phyloP scores from a whole-genome alignment of 2,797 vertebrate species.

The Lepus townsendii region DNA sequence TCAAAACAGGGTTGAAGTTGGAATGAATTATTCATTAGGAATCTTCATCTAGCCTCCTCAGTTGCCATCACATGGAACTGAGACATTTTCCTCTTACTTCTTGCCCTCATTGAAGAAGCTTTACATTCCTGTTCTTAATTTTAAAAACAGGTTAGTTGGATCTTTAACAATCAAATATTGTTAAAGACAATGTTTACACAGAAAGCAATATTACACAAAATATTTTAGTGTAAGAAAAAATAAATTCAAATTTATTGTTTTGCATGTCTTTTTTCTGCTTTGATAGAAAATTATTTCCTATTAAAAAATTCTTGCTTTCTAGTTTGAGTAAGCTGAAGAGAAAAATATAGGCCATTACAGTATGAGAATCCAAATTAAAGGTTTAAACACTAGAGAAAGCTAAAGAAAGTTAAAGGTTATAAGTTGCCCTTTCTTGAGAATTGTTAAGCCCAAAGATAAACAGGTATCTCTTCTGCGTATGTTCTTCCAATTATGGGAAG shows the following conservation, averaged over 20 bases:
- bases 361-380: neutral
- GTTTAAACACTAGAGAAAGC: neutral
- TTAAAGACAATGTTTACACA: too few relatives aligned
- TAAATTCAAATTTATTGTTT: constrained; percentile 21
- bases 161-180: neutral
- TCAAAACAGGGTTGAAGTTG: constrained; percentile 63
- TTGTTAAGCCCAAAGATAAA: constrained; percentile 11
- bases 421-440: neutral
- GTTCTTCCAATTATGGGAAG: constrained; percentile 50
- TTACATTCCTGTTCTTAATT: constrained; percentile 27
- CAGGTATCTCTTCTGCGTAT: neutral
- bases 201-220: too few relatives aligned
- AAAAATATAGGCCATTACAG: neutral
- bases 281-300: constrained; percentile 8
- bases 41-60: constrained; percentile 14
- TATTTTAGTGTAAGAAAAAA: neutral
- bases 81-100: neutral
- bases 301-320: neutral
- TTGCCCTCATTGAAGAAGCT: constrained; percentile 47
- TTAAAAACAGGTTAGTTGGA: neutral
- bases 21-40: constrained; percentile 50
- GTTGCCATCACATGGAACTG: neutral
- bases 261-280: neutral
- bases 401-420: neutral
- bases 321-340: constrained; percentile 22